A percentile compares a stretch with the other conserved stretches of the same genome.
Conservation (phyloP, 2,888 invertebrate species). For the Tholera decimalis region DNA sequence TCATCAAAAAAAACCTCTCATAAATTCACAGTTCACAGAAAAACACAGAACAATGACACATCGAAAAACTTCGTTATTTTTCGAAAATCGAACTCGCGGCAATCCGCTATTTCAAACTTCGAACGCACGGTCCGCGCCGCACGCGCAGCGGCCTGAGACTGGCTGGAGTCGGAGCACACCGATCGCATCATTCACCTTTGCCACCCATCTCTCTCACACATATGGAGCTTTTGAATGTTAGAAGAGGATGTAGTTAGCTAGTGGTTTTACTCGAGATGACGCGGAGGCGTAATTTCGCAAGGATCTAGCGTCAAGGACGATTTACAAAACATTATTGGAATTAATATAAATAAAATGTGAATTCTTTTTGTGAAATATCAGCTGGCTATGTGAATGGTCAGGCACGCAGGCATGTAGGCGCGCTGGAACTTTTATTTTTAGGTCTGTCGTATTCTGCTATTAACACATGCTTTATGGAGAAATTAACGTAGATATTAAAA, state of each 20-base stretch:
- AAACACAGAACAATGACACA: conserved; percentile 73
- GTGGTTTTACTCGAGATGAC: conserved; percentile 73
- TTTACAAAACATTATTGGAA: conserved; percentile 79
- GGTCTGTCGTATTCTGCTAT: conserved; percentile 49
- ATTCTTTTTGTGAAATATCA: conserved; percentile 78
- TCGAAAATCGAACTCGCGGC: conserved; percentile 77
- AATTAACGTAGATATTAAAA: conserved; percentile 53
- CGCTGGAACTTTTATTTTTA: conserved; percentile 72
- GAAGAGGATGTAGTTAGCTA: conserved; percentile 75
- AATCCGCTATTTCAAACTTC: conserved; percentile 77
- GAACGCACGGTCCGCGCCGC: conserved; percentile 82
- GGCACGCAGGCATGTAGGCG: conserved; percentile 62
- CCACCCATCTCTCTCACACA: conserved; percentile 74
- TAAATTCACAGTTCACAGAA: conserved; percentile 73
- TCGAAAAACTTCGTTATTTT: conserved; percentile 84
- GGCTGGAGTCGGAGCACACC: conserved; percentile 81
- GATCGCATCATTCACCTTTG: conserved; percentile 79
- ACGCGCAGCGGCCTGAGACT: conserved; percentile 87
- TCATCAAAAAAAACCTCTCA: conserved; percentile 55
- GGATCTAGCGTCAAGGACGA: conserved; percentile 83
- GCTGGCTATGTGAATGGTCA: conserved; percentile 69
- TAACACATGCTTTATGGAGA: conserved; percentile 64
- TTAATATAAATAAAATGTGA: conserved; percentile 72
- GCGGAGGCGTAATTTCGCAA: conserved; percentile 84
- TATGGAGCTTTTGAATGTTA: conserved; percentile 64